Evolutionary conservation across 1,140 invertebrate species (phyloP), one percentile per base, ranked within the genome.

Genomic region (Cherax destructor): DNA sequence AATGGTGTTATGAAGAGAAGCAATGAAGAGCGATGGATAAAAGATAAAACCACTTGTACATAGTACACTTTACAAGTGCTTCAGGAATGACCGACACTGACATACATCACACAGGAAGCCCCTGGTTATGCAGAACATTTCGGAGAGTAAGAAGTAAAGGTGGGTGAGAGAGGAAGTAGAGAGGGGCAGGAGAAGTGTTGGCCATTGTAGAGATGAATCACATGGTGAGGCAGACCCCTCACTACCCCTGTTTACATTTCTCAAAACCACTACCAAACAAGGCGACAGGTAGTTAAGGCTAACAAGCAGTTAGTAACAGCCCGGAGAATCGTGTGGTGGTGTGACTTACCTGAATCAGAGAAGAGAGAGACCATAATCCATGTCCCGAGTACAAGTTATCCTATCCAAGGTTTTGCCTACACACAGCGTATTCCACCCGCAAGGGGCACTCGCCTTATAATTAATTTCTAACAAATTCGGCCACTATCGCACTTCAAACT

Each of bases 271-370:
- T 41, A 41, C 30, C 30, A 41, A 41, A 41, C 30, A 41, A 41
- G 30, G 30, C 30, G 30, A 41, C 30, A 41, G 30, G 30, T 41
- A 41, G 30, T 41, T 41, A 2, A 41, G 30, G 30, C 30, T 41
- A 41, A 41, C 30, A 41, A 41, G 30, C 30, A 41, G 30, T 41
- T 41, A 41, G 30, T 41, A 41, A 2, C 30, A 2, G 30, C 30
- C 2, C 30, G 30, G 30, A 41, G 30, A 41, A 65, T 0, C 61
- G 24, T 3, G 5, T 21, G 69, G 11, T 6, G 69, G 69, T 16
- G 18, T 47, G 7, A 50, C 87, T 83, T 89, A 89, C 87, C 87
- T 89, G 78, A 83, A 81, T 89, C 87, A 89, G 87, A 74, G 87
- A 74, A 74, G 87, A 56, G 65, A 21, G 47, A 41, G 65, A n/a